phyloP scores from a whole-genome alignment of 2,113 vertebrate species.

The Danionella cerebrum region DNA sequence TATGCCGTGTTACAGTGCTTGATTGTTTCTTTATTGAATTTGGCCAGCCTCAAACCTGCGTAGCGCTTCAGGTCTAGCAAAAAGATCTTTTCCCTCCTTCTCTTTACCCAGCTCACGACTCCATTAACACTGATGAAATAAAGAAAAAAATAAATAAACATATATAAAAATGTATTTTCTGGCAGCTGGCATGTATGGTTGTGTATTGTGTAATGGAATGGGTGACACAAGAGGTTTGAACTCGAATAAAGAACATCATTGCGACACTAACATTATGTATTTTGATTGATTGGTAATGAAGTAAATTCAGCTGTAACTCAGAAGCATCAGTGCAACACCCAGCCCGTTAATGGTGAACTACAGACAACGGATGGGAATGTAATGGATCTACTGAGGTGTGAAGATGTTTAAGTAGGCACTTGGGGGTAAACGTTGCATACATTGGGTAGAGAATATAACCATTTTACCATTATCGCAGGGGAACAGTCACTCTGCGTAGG shows the following conservation, averaged over 20 bases:
- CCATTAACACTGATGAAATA: conserved; percentile 26
- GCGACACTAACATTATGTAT: not conserved
- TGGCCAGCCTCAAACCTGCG: conserved; percentile 38
- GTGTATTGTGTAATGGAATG: not conserved
- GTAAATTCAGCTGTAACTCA: not conserved
- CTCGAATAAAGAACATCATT: too few species aligned
- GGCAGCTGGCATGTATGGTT: conserved; percentile 1
- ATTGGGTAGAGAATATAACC: not conserved
- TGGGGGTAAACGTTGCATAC: not conserved
- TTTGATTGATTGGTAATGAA: conserved; percentile 7
- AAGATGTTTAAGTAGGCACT: not conserved
- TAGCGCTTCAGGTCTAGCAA: conserved; percentile 38
- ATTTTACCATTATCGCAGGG: not conserved
- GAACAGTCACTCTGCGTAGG: not conserved
- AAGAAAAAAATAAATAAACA: conserved; percentile 15
- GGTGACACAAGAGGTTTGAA: conserved; percentile 7
- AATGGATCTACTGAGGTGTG: not conserved
- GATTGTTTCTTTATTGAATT: conserved; percentile 50
- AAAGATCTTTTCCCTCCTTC: conserved; percentile 41
- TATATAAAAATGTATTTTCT: too few species aligned
- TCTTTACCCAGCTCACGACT: conserved; percentile 32
- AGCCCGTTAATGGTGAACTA: not conserved
- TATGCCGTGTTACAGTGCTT: conserved; percentile 45
- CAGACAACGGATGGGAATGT: not conserved
- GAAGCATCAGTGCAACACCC: not conserved